Conservation (phyloP, 2,113 vertebrate species). For the Hemiscyllium ocellatum region DNA sequence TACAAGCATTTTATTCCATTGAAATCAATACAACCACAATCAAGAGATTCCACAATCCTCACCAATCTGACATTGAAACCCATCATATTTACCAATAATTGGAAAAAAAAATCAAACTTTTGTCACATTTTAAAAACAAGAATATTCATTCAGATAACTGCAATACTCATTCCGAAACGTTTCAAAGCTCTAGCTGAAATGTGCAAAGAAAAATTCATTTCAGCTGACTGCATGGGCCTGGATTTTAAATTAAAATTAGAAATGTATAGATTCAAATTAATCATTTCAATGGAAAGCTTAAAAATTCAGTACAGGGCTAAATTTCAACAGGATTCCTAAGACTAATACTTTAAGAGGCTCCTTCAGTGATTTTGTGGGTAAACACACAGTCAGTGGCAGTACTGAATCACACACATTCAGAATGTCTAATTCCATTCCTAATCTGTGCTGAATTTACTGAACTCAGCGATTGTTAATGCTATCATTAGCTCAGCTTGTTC, state of each 20-base stretch:
- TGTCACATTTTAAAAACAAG: not conserved
- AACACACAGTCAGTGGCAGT: not conserved
- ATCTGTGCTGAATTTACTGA: slow-evolving; percentile 6
- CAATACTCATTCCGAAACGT: not conserved
- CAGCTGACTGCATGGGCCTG: not conserved
- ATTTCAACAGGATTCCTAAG: not conserved
- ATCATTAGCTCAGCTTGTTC: not conserved
- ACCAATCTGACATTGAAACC: not conserved
- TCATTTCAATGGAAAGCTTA: not conserved
- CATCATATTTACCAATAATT: not conserved
- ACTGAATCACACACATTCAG: not conserved
- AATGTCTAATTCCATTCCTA: not conserved
- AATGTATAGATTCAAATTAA: not conserved
- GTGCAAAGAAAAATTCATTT: not conserved
- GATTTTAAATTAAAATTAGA: not conserved
- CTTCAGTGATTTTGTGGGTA: not conserved
- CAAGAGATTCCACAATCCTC: not conserved
- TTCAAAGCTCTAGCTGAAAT: not conserved
- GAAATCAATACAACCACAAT: not conserved
- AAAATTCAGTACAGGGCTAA: not conserved
- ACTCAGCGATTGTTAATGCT: not conserved
- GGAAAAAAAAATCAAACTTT: not conserved
- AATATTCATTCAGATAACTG: not conserved
- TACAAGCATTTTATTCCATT: not conserved
- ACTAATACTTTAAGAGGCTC: not conserved